phyloP scores from a whole-genome alignment of 2,888 invertebrate species.

The Nemapogon koenigi region DNA sequence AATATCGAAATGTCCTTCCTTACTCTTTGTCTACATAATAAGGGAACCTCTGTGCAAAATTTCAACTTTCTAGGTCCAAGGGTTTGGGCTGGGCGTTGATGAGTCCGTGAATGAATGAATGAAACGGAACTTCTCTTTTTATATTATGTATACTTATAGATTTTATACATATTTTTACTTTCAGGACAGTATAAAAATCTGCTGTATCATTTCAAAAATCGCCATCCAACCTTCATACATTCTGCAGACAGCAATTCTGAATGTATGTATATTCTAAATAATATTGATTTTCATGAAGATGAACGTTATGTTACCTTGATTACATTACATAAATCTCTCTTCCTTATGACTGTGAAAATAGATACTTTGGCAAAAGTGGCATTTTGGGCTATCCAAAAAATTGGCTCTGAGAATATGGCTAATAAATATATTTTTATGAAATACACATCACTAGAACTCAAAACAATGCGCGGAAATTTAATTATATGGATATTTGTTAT shows the following conservation, averaged over 20 bases:
- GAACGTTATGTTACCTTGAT: constrained; percentile 37
- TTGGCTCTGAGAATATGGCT: constrained; percentile 39
- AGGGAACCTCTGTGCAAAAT: no score
- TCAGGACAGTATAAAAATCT: constrained; percentile 39
- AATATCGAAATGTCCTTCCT: no score
- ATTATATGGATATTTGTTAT: constrained; percentile 42
- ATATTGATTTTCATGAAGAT: constrained; percentile 26
- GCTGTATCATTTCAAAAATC: constrained; percentile 45
- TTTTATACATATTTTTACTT: no score
- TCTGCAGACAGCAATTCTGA: constrained; percentile 33
- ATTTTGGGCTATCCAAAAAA: constrained; percentile 44
- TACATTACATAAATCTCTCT: constrained; percentile 35
- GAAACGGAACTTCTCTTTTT: no score
- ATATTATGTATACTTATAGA: no score
- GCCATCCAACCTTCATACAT: constrained; percentile 33
- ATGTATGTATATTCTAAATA: constrained; percentile 26
- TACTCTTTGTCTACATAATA: no score
- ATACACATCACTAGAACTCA: constrained; percentile 39
- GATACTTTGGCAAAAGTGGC: constrained; percentile 42
- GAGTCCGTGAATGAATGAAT: no score
- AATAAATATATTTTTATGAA: constrained; percentile 42
- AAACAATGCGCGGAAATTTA: constrained; percentile 33
- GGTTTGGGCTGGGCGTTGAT: no score
- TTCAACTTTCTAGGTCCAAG: no score
- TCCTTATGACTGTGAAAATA: constrained; percentile 41